Evolutionary conservation across 2,113 vertebrate species (phyloP).

Genomic region (Zingel zingel): DNA sequence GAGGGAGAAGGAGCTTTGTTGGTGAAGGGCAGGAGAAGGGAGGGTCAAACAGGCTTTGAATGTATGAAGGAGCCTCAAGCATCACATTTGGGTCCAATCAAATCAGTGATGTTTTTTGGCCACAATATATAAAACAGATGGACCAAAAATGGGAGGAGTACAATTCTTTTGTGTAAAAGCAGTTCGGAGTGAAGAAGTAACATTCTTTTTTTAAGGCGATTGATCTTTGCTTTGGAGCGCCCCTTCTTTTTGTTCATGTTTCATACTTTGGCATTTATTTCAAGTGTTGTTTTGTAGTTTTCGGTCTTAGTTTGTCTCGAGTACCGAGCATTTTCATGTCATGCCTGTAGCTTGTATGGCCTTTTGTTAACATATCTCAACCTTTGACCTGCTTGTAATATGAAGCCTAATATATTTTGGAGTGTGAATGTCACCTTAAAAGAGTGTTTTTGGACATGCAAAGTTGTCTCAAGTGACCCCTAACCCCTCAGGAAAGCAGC

Average conservation of each 20-base stretch:
- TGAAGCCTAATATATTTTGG: conserved; percentile 55
- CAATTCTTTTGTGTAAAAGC: conserved; percentile 55
- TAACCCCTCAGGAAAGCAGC: conserved; percentile 59
- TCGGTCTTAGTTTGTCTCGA: neutral
- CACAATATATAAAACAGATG: conserved; percentile 81
- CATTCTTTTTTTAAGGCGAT: conserved; percentile 11
- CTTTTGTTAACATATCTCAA: conserved; percentile 50
- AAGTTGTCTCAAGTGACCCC: conserved; percentile 66
- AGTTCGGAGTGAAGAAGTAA: conserved; percentile 23
- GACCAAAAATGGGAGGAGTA: conserved; percentile 63
- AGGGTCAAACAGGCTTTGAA: conserved; percentile 69
- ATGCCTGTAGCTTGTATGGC: conserved; percentile 53
- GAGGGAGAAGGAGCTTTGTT: conserved; percentile 47
- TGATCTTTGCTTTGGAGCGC: conserved; percentile 27
- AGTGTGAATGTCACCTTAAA: conserved; percentile 70
- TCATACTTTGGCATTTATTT: neutral
- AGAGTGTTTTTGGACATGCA: conserved; percentile 64
- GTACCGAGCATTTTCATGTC: conserved; percentile 1
- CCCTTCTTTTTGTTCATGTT: conserved; percentile 19
- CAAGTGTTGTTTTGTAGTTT: neutral
- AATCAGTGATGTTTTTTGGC: conserved; percentile 77
- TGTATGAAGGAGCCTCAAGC: conserved; percentile 76
- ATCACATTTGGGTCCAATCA: conserved; percentile 82
- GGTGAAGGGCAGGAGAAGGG: conserved; percentile 59
- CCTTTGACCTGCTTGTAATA: conserved; percentile 56